Percentiles rank a stretch among this genome's conserved stretches.
Evolutionary conservation across 1,140 invertebrate species (phyloP).

Genomic region (Cyclina sinensis): DNA sequence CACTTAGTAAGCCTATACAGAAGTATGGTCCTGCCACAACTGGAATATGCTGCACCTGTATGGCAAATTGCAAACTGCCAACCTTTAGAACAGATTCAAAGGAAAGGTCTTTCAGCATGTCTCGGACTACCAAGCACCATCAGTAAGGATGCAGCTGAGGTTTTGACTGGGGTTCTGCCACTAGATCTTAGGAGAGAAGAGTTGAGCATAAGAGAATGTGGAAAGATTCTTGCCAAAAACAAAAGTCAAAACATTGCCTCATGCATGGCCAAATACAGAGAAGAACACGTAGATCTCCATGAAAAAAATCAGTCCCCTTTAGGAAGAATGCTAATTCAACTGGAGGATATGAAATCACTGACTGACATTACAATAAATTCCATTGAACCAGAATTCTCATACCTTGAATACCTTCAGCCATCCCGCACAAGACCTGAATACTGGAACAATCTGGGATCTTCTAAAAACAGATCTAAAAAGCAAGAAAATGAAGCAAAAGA

Average conservation of each 20-base stretch:
- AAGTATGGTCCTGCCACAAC: constrained; percentile 10
- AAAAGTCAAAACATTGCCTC: neutral
- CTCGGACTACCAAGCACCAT: neutral
- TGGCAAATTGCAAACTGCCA: constrained; percentile 22
- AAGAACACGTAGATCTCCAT: neutral
- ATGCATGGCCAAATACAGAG: neutral
- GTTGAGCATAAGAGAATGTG: constrained; percentile 17
- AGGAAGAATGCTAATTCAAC: neutral
- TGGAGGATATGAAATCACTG: constrained; percentile 5
- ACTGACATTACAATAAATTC: neutral
- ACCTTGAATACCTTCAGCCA: constrained; percentile 17
- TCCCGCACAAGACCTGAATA: neutral
- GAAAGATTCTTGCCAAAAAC: constrained; percentile 12
- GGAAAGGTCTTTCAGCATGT: neutral
- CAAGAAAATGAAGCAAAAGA: neutral
- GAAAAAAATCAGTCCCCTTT: neutral
- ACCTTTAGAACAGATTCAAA: neutral
- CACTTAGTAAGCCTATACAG: constrained; percentile 14
- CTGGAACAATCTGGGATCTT: constrained; percentile 33
- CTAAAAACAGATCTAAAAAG: too few species aligned
- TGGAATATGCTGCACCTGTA: constrained; percentile 50
- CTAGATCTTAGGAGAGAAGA: constrained; percentile 5
- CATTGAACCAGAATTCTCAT: constrained; percentile 28
- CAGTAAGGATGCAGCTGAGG: constrained; percentile 1
- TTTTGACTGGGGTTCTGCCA: neutral